Percentiles rank a stretch among this genome's conserved stretches.
Conservation (phyloP, 2,113 vertebrate species). For the Phalacrocorax aristotelis region DNA sequence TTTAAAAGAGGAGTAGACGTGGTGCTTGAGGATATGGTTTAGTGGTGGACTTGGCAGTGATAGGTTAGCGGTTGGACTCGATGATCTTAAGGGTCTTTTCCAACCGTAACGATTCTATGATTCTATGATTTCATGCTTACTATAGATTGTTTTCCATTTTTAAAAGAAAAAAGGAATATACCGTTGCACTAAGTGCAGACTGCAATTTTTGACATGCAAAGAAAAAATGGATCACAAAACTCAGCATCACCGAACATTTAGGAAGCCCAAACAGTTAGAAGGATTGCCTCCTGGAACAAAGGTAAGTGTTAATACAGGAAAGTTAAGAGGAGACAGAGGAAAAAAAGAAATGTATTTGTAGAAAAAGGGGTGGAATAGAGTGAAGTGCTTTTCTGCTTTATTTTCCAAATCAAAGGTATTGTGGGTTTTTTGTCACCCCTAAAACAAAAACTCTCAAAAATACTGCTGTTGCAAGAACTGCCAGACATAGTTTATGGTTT, state of each 20-base stretch:
- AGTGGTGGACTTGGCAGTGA: too few species aligned
- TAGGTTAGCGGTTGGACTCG: too few species aligned
- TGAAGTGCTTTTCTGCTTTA: not conserved
- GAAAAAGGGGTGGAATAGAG: not conserved
- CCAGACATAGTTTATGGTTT: not conserved
- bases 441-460: not conserved
- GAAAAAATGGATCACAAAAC: slow-evolving; percentile 94
- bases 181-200: slow-evolving; percentile 93
- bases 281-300: slow-evolving; percentile 97
- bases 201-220: slow-evolving; percentile 95
- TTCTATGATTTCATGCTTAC: not conserved
- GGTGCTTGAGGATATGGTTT: too few species aligned
- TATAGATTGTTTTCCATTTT: not conserved
- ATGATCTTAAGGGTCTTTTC: too few species aligned
- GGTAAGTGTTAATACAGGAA: slow-evolving; percentile 66
- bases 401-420: not conserved
- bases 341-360: not conserved
- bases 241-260: slow-evolving; percentile 92
- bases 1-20: too few species aligned
- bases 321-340: not conserved
- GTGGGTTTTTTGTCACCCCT: not conserved
- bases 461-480: not conserved
- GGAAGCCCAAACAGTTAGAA: slow-evolving; percentile 91
- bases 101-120: too few species aligned
- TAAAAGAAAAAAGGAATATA: slow-evolving; percentile 93